Base-by-base conservation (phyloP, 2,797 vertebrate species). In the Crypturellus tataupa region DNA sequence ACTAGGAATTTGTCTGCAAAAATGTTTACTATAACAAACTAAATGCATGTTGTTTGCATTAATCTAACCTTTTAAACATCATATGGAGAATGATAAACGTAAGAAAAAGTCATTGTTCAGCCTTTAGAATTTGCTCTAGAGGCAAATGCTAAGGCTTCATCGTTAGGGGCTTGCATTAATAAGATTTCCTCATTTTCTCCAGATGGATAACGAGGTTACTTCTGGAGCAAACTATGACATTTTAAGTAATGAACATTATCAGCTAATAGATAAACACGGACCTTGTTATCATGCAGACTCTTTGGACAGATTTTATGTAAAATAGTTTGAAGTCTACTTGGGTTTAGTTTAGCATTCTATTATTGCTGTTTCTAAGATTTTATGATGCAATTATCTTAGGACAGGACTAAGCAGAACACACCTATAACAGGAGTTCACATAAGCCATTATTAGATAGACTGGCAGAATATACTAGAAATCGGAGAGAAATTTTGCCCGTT, bases 51-150 rank as follows among this genome's bases (percentile, higher is more conserved):
- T 85, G 9, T 56, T 94, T 85, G 53, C 6, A 25, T 75, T 70
- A 70, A 75, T 63, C 55, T 68, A 77, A 70, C 27, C 10, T 87
- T 87, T 93, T 64, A 95, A 91, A 78, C 46, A 42, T 23, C 33
- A 39, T 64, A 68, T 12, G 40, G 19, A 71, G n/a, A 89, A 75
- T 27, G 29, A 59, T 6, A 87, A 90, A 90, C 55, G 13, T 62
- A 87, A 71, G 14, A 93, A 88, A 89, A 83, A 17, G 67, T 16
- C 21, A 20, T 44, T 75, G 20, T 53, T 85, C 80, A 53, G 10
- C 15, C 87, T 90, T 87, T 15, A 56, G 33, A 40, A 18, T 58
- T 92, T n/a, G 56, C 42, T 12, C 37, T 75, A 75, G n/a, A 81
- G 56, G 39, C 10, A 76, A 84, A 77, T 23, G 6, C 53, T 84